Conservation (phyloP, 2,113 vertebrate species). For the Microcebus jonahi region DNA sequence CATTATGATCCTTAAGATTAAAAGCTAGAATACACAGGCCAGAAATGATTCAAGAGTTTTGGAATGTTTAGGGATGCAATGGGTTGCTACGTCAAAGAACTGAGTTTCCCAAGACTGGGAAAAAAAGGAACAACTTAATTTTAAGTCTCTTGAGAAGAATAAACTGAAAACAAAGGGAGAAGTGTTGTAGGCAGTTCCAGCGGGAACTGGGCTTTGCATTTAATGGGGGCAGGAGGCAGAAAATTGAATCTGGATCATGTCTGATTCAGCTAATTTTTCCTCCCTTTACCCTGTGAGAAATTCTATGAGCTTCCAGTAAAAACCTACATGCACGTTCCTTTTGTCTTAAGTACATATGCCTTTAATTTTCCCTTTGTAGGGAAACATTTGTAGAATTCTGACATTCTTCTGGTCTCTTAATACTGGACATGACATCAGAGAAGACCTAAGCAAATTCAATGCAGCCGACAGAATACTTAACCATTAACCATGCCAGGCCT, state of each 20-base stretch:
- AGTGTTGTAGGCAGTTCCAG: neutral
- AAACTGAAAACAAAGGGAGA: neutral
- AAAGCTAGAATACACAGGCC: neutral
- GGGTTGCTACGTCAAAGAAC: neutral
- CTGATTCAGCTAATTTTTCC: neutral
- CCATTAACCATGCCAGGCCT: neutral
- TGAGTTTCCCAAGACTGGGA: neutral
- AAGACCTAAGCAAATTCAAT: neutral
- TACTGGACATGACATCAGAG: neutral
- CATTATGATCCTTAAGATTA: neutral
- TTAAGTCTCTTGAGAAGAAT: neutral
- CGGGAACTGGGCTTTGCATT: neutral
- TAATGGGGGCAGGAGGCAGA: neutral
- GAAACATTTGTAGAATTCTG: neutral
- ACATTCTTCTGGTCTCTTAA: conserved; percentile 3
- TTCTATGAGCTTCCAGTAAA: neutral
- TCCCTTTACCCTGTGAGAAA: neutral
- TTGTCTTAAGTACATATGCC: neutral
- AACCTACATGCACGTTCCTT: neutral
- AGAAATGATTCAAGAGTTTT: neutral
- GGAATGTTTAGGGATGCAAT: neutral
- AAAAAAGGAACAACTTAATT: neutral
- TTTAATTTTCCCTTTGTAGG: neutral
- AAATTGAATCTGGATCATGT: neutral
- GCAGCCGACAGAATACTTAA: neutral